A percentile compares a stretch with the other conserved stretches of the same genome.
Conservation (phyloP, 2,113 vertebrate genomes). For the Naja naja region DNA sequence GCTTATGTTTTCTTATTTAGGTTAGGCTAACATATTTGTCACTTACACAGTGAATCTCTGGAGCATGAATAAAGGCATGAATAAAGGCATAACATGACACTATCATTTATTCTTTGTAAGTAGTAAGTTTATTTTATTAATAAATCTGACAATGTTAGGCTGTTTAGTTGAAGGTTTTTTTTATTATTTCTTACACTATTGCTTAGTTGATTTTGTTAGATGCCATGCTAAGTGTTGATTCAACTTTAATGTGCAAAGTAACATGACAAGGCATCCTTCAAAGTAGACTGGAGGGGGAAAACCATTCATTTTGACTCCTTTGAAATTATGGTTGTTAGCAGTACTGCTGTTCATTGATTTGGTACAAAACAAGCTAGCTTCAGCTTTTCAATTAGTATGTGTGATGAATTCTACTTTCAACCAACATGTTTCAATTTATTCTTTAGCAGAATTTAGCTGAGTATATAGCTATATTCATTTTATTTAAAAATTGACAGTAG, state of each 20-base stretch:
- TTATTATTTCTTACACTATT: neutral
- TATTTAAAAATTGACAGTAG: neutral
- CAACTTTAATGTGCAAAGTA: neutral
- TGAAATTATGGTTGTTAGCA: neutral
- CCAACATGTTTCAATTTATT: neutral
- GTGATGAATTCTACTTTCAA: neutral
- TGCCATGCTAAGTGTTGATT: neutral
- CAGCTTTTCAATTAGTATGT: neutral
- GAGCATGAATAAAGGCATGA: conserved; percentile 23
- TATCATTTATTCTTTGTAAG: conserved; percentile 14
- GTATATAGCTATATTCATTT: neutral
- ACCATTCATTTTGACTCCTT: neutral
- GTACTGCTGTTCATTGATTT: neutral
- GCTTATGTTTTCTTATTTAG: conserved; percentile 6
- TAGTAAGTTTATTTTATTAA: conserved; percentile 5
- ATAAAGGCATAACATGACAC: conserved; percentile 11
- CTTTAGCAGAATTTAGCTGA: neutral
- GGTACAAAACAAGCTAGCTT: neutral
- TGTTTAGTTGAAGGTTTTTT: neutral
- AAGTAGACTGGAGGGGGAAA: neutral
- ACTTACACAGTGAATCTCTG: neutral
- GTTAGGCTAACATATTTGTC: conserved; percentile 13
- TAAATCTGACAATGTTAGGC: conserved; percentile 12
- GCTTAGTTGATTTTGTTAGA: neutral
- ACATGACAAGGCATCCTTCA: neutral